These are phyloP conservation scores for Tupaia tana DNA, from an alignment of 2,113 vertebrate species.

Conservation along the genomic window DNA sequence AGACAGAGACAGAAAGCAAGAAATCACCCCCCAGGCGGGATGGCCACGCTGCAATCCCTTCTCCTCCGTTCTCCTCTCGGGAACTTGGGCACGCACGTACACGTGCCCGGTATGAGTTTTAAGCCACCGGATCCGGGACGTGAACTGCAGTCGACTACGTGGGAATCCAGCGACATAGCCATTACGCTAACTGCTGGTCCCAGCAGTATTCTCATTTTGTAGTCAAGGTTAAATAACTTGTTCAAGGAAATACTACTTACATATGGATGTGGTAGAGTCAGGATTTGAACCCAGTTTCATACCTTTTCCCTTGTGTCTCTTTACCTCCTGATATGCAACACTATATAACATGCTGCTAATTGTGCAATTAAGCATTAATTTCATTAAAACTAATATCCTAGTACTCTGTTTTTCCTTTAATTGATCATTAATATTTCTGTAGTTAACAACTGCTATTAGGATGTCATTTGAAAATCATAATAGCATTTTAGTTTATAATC, in stretches of 20 bases:
- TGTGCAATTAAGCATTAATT: not conserved
- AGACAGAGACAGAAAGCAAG: too few species aligned
- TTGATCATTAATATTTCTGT: constrained; percentile 19
- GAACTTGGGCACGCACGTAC: too few species aligned
- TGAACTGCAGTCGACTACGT: too few species aligned
- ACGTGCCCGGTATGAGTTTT: too few species aligned
- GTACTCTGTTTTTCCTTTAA: constrained; percentile 20
- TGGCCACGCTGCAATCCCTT: too few species aligned
- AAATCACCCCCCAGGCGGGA: too few species aligned
- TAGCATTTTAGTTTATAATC: constrained; percentile 38
- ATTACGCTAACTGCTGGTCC: too few species aligned
- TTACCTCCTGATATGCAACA: not conserved
- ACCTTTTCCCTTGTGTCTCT: not conserved
- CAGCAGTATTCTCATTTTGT: not conserved
- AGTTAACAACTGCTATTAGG: not conserved
- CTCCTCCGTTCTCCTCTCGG: too few species aligned
- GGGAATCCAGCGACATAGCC: too few species aligned
- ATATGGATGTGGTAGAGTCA: not conserved
- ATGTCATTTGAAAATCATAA: constrained; percentile 45
- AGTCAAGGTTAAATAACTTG: constrained; percentile 25
- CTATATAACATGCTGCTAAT: not conserved
- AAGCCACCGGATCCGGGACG: too few species aligned
- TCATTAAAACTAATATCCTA: not conserved
- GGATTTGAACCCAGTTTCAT: not conserved
- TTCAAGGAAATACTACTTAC: constrained; percentile 1